phyloP scores from a whole-genome alignment of 2,113 vertebrate genomes.

The sheep (Ovis aries) region DNA sequence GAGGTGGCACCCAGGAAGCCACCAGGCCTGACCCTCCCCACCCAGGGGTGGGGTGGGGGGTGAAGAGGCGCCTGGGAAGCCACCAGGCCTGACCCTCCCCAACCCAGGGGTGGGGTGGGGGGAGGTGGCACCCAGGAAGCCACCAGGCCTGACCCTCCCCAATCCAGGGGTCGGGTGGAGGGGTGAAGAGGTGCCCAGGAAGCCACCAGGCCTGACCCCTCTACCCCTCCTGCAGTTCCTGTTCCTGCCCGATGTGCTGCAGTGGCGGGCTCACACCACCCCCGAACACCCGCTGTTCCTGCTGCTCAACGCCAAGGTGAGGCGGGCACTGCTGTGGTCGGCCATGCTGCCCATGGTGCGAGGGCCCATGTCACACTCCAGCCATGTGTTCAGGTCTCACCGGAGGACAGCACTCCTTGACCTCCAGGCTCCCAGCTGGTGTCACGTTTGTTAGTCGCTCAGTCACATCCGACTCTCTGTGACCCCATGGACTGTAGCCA shows the following conservation, averaged over 20 bases:
- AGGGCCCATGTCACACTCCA: not conserved
- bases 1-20: fast-evolving
- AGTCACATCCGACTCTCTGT: not conserved
- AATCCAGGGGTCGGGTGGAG: not conserved
- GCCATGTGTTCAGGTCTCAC: not conserved
- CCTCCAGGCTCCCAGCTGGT: not conserved
- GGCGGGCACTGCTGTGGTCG: not conserved
- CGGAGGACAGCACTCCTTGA: not conserved
- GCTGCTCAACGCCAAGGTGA: constrained; percentile 94
- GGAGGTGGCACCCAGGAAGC: fast-evolving
- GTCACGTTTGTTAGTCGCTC: not conserved
- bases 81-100: not conserved
- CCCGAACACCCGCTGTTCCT: constrained; percentile 94
- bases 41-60: not conserved
- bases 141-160: not conserved
- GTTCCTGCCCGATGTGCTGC: constrained; percentile 95
- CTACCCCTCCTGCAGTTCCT: constrained; percentile 82
- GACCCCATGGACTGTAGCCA: not conserved
- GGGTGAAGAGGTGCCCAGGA: fast-evolving
- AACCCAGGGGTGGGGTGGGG: not conserved
- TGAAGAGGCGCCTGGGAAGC: too few relatives aligned
- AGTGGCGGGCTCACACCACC: constrained; percentile 95
- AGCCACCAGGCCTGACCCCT: not conserved
- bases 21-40: not conserved
- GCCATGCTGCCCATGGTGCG: fast-evolving